Conservation (phyloP, 2,797 vertebrate species). For the Neosilurus hyrtlii region DNA sequence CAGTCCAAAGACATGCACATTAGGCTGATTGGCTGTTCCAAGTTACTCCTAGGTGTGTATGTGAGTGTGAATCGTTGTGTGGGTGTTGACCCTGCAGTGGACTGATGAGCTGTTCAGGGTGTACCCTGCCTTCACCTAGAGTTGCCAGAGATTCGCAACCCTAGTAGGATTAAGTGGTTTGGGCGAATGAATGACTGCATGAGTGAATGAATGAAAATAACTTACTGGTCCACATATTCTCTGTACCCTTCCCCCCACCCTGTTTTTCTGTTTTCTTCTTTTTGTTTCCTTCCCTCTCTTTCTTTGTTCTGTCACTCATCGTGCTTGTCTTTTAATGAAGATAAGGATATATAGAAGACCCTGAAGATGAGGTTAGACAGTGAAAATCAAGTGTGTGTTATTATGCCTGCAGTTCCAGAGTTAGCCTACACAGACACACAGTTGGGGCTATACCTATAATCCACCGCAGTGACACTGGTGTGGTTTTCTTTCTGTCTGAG, state of each 20-base stretch:
- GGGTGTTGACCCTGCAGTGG: too few relatives aligned
- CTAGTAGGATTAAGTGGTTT: too few relatives aligned
- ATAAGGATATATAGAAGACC: not conserved
- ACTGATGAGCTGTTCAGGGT: too few relatives aligned
- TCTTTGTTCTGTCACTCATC: conserved; percentile 19
- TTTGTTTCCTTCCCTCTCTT: not conserved
- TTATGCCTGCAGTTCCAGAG: not conserved
- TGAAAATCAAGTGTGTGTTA: not conserved
- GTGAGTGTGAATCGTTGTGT: too few relatives aligned
- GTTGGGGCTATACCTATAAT: not conserved
- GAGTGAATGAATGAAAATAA: conserved; percentile 6
- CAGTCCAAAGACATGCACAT: too few relatives aligned
- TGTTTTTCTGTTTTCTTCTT: not conserved
- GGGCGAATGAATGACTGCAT: too few relatives aligned
- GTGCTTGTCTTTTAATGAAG: not conserved
- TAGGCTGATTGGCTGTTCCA: too few relatives aligned
- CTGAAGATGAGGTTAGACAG: not conserved
- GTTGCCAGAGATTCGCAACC: too few relatives aligned
- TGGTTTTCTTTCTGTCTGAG: conserved; percentile 5
- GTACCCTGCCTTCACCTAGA: too few relatives aligned
- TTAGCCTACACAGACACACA: too few relatives aligned
- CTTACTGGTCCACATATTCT: not conserved
- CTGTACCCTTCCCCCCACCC: not conserved
- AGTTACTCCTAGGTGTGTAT: too few relatives aligned
- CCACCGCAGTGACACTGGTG: not conserved